These are phyloP conservation scores for Steromphala cineraria DNA, from an alignment of 2,888 invertebrate species.

Conservation along the genomic window DNA sequence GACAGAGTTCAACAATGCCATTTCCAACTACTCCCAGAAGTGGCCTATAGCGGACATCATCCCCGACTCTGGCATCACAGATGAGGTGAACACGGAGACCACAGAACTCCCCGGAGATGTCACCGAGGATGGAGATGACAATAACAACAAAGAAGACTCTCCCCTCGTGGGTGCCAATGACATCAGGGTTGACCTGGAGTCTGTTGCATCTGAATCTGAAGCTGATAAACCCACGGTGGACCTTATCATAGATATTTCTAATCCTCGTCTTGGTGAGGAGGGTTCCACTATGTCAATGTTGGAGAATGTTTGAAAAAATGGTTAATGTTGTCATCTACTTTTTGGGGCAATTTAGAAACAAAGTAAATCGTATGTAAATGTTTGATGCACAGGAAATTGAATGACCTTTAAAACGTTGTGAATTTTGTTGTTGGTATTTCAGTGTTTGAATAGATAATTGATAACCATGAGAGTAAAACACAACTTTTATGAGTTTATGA, in stretches of 20 bases:
- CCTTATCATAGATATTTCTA: constrained; percentile 11
- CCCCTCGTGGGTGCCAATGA: background rate
- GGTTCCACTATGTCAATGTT: constrained; percentile 3
- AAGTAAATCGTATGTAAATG: too few relatives aligned
- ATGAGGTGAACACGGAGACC: constrained; percentile 14
- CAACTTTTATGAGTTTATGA: too few relatives aligned
- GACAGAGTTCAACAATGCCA: constrained; percentile 38
- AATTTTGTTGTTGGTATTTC: too few relatives aligned
- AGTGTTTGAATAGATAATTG: too few relatives aligned
- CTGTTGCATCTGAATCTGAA: background rate
- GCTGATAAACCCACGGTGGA: background rate
- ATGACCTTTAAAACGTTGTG: too few relatives aligned
- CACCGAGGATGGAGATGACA: background rate
- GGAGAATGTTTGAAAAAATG: background rate
- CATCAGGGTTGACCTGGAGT: background rate
- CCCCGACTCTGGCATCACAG: constrained; percentile 16
- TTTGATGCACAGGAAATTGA: too few relatives aligned
- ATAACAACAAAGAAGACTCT: background rate
- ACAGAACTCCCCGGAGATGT: background rate
- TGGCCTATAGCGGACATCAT: constrained; percentile 39
- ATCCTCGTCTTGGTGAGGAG: background rate
- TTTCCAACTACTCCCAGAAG: constrained; percentile 24
- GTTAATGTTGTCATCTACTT: too few relatives aligned
- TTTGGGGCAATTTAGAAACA: too few relatives aligned
- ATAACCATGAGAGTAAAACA: too few relatives aligned